Conservation (phyloP, 2,797 vertebrate species). For the Capromys pilorides region DNA sequence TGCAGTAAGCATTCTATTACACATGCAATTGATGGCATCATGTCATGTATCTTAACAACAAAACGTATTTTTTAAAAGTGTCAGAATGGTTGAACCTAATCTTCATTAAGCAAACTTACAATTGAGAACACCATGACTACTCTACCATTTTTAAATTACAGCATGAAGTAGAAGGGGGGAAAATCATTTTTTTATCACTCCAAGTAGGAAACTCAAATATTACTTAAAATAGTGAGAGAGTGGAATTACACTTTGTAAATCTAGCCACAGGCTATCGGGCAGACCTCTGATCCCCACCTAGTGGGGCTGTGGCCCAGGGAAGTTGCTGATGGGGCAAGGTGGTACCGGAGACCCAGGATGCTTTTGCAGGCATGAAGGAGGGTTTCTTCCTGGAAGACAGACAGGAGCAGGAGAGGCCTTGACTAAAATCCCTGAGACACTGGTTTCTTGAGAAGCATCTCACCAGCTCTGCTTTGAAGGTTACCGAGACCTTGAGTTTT, state of each 20-base stretch:
- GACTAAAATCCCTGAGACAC: not conserved
- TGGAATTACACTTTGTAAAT: not conserved
- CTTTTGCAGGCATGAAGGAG: not conserved
- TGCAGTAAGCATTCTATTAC: not conserved
- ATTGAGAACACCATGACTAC: slow-evolving; percentile 32
- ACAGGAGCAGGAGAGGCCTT: no score
- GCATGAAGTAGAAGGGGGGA: not conserved
- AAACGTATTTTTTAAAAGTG: not conserved
- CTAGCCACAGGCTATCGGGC: not conserved
- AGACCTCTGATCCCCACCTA: not conserved
- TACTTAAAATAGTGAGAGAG: not conserved
- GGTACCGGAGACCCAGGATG: not conserved
- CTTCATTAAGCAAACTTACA: slow-evolving; percentile 66
- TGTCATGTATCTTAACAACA: not conserved
- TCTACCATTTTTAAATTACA: not conserved
- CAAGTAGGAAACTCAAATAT: not conserved
- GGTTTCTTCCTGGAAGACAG: not conserved
- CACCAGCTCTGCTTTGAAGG: slow-evolving; percentile 58
- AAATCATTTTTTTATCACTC: not conserved
- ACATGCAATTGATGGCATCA: not conserved
- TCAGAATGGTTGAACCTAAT: slow-evolving; percentile 29
- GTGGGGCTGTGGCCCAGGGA: not conserved
- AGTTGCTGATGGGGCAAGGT: not conserved
- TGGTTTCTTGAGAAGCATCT: not conserved
- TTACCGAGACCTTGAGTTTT: slow-evolving; percentile 64